These are phyloP conservation scores for Cynodonichthys magdalenae DNA, from an alignment of 2,797 vertebrate genomes.

Conservation along the genomic window DNA sequence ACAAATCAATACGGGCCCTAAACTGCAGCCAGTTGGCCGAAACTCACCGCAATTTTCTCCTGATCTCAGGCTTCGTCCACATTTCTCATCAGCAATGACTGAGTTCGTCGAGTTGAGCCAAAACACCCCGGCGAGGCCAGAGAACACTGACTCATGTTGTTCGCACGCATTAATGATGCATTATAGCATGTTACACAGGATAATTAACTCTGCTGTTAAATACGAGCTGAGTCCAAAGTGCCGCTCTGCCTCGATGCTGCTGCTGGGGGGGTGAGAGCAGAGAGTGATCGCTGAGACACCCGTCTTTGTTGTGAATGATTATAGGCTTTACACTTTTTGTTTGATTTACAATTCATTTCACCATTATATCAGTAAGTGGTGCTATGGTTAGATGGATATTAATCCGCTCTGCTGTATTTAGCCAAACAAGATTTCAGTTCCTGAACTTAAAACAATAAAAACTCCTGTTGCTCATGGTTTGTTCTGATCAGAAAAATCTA, in stretches of 20 bases:
- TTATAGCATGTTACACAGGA: conserved; percentile 63
- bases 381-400: conserved; percentile 43
- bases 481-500: too few relatives aligned
- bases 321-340: conserved; percentile 45
- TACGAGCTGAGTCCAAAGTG: conserved; percentile 53
- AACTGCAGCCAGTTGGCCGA: conserved; percentile 66
- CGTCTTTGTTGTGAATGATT: conserved; percentile 69
- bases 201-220: conserved; percentile 71
- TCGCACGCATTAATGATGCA: conserved; percentile 73
- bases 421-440: conserved; percentile 29
- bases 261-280: conserved; percentile 36
- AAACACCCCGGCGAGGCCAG: conserved; percentile 41
- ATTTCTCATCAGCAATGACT: conserved; percentile 66
- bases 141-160: conserved; percentile 67
- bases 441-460: conserved; percentile 1
- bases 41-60: conserved; percentile 59
- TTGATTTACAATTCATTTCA: conserved; percentile 52
- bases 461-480: neutral
- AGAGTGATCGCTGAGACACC: conserved; percentile 54
- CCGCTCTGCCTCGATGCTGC: conserved; percentile 45
- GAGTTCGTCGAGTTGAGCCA: conserved; percentile 51
- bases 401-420: conserved; percentile 36
- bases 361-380: conserved; percentile 46
- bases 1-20: conserved; percentile 73
- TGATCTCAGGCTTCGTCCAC: conserved; percentile 34